Conservation (phyloP, 2,797 vertebrate species). For the Rhinophrynus dorsalis region DNA sequence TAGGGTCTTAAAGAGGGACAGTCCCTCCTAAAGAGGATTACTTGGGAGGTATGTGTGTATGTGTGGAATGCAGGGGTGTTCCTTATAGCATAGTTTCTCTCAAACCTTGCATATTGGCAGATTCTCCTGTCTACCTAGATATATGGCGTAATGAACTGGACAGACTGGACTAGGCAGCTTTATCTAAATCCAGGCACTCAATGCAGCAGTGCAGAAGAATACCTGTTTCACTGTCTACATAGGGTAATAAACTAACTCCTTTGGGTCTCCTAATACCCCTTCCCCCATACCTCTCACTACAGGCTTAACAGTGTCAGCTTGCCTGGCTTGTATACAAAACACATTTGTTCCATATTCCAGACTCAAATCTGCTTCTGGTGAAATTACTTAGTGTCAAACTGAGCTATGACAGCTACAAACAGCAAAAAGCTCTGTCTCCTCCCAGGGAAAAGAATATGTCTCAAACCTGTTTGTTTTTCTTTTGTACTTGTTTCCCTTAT, state of each 20-base stretch:
- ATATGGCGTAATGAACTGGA: constrained; percentile 3
- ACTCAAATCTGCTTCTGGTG: not conserved
- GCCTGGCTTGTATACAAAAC: constrained; percentile 22
- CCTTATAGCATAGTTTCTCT: no score
- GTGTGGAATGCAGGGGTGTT: no score
- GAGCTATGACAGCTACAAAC: not conserved
- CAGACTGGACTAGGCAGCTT: constrained; percentile 28
- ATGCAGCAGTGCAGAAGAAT: not conserved
- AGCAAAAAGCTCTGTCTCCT: not conserved
- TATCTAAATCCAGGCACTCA: not conserved
- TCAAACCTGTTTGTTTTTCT: constrained; percentile 4
- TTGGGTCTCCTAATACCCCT: not conserved
- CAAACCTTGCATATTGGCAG: not conserved
- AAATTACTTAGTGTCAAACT: not conserved
- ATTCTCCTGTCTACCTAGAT: not conserved
- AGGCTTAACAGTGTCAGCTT: not conserved
- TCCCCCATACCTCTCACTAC: not conserved
- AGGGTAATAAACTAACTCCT: not conserved
- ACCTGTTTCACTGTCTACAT: not conserved
- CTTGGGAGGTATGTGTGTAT: no score
- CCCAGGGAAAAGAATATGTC: constrained; percentile 10
- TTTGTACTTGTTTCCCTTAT: not conserved
- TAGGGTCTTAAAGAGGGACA: no score
- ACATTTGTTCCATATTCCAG: constrained; percentile 30
- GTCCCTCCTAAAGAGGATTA: no score